phyloP scores from a whole-genome alignment of 2,113 vertebrate genomes.

The Ovis canadensis region DNA sequence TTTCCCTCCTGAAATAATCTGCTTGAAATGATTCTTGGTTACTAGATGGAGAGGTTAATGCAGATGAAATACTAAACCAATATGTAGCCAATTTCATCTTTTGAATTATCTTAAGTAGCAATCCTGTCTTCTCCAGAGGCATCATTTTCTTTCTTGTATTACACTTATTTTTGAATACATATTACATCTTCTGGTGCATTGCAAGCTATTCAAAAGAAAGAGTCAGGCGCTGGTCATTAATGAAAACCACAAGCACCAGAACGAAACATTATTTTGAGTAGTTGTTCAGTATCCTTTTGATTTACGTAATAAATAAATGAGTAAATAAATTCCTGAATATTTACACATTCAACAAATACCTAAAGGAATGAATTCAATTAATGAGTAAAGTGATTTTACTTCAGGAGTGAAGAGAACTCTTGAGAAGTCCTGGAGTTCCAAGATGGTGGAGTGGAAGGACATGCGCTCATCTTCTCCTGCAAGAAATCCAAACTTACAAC shows the following conservation, averaged over 20 bases:
- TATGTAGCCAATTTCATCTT: neutral
- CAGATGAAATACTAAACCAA: neutral
- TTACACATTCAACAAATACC: neutral
- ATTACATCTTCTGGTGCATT: neutral
- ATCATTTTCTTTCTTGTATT: neutral
- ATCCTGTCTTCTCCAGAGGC: neutral
- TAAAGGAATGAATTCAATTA: neutral
- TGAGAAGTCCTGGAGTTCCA: neutral
- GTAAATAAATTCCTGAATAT: neutral
- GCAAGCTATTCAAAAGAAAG: neutral
- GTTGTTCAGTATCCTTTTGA: neutral
- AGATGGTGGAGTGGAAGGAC: neutral
- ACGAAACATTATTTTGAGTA: neutral
- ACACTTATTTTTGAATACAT: neutral
- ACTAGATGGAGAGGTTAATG: neutral
- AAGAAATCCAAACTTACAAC: neutral
- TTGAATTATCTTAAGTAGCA: neutral
- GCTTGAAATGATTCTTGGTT: neutral
- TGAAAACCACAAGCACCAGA: neutral
- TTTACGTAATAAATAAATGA: neutral
- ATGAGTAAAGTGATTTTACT: slow-evolving; percentile 9
- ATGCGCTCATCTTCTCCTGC: neutral
- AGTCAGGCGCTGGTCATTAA: neutral
- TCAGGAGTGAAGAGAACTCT: neutral
- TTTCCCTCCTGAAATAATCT: slow-evolving; percentile 27